phyloP scores from a whole-genome alignment of 2,888 invertebrate genomes.

The Toxonevra muliebris region DNA sequence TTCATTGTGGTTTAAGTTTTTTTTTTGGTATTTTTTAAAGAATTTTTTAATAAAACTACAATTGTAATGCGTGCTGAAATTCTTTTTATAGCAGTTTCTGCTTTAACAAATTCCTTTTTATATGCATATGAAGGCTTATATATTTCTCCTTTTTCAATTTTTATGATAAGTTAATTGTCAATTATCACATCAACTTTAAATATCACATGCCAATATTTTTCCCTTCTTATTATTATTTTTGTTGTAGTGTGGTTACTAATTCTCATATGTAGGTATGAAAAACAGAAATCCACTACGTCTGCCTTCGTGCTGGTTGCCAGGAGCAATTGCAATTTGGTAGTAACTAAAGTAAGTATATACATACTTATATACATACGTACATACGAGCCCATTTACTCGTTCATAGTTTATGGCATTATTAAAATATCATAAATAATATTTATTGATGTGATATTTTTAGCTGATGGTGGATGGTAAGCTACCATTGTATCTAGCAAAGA shows the following conservation, averaged over 20 bases:
- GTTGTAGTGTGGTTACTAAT: not conserved
- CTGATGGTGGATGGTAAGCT: too few relatives aligned
- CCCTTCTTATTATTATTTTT: not conserved
- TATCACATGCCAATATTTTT: conserved; percentile 50
- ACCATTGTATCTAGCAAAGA: too few relatives aligned
- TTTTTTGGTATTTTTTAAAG: conserved; percentile 1
- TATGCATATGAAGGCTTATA: conserved; percentile 16
- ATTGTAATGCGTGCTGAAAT: too few relatives aligned
- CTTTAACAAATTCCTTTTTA: not conserved
- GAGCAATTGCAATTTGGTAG: too few relatives aligned
- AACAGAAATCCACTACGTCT: too few relatives aligned
- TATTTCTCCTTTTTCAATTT: not conserved
- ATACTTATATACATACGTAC: not conserved
- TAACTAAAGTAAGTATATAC: not conserved
- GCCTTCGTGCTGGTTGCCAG: too few relatives aligned
- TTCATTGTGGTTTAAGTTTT: conserved; percentile 22
- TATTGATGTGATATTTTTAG: conserved; percentile 11
- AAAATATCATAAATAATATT: conserved; percentile 30
- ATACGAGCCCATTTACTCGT: not conserved
- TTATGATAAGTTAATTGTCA: conserved; percentile 47
- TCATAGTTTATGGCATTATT: conserved; percentile 29
- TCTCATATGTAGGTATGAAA: too few relatives aligned
- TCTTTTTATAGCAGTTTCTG: not conserved
- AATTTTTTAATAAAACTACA: not conserved
- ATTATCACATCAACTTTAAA: conserved; percentile 55